A percentile compares a stretch with the other conserved stretches of the same genome.
phyloP scores from a whole-genome alignment of 2,113 vertebrate species.

The Melanotaenia duboulayi region DNA sequence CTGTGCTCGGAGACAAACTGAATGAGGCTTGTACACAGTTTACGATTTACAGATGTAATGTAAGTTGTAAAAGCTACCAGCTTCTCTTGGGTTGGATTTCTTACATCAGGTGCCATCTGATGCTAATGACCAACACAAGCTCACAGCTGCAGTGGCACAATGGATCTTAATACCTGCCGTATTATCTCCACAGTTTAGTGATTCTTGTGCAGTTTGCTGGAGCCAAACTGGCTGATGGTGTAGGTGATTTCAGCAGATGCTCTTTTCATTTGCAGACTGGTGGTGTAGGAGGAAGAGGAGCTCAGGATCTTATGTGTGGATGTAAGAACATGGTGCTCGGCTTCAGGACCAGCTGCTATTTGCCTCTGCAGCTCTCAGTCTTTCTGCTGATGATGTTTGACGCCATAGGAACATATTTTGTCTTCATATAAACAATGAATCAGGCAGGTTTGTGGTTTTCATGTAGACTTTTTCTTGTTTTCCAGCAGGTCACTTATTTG shows the following conservation, averaged over 20 bases:
- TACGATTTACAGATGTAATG: too few relatives aligned
- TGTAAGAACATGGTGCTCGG: conserved; percentile 3
- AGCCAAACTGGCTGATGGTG: not conserved
- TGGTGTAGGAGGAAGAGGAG: not conserved
- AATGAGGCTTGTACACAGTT: too few relatives aligned
- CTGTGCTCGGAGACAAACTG: too few relatives aligned
- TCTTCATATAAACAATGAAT: conserved; percentile 2
- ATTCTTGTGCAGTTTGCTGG: not conserved
- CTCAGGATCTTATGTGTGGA: not conserved
- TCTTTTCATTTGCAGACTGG: conserved; percentile 11
- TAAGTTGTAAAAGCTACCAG: too few relatives aligned
- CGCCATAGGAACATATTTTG: not conserved
- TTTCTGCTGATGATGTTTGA: conserved; percentile 12
- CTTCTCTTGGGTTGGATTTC: not conserved
- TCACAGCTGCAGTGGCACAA: conserved; percentile 7
- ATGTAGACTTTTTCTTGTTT: not conserved
- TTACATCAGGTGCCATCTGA: not conserved
- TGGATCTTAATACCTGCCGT: not conserved
- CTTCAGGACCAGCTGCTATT: too few relatives aligned
- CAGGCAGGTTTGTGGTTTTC: not conserved
- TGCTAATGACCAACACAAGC: not conserved
- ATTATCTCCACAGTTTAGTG: not conserved
- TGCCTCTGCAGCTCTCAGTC: not conserved
- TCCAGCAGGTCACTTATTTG: conserved; percentile 25
- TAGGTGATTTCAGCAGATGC: conserved; percentile 12